phyloP scores from a whole-genome alignment of 2,797 vertebrate genomes.

The Arctocebus calabarensis region DNA sequence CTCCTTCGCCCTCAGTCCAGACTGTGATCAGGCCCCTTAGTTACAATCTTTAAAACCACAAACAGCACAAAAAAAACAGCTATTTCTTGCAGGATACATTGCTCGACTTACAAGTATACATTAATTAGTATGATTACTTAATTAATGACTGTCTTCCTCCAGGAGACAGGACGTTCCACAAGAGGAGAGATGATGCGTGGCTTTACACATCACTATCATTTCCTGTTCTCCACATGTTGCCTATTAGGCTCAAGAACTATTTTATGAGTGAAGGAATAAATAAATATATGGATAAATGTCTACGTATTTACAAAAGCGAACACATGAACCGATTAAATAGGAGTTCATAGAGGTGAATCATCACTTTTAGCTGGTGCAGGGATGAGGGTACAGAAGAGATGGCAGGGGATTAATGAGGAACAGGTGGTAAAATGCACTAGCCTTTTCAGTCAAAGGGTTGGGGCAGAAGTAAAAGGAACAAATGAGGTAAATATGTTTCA shows the following conservation, averaged over 20 bases:
- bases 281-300: neutral
- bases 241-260: neutral
- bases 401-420: neutral
- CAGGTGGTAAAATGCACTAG: neutral
- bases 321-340: neutral
- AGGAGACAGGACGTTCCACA: neutral
- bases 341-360: neutral
- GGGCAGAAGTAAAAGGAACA: neutral
- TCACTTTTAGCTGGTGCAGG: neutral
- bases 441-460: neutral
- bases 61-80: neutral
- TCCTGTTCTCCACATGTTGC: neutral
- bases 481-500: neutral
- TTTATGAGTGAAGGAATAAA: slow-evolving; percentile 12
- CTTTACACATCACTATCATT: neutral
- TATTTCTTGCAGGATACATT: neutral
- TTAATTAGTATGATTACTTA: neutral
- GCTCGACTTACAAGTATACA: neutral
- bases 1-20: neutral
- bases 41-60: neutral
- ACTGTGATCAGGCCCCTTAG: neutral
- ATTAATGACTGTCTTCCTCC: neutral
- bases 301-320: neutral
- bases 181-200: neutral
- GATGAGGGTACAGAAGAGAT: neutral